Evolutionary conservation across 2,113 vertebrate species (phyloP), one percentile per base, ranked within the genome.

Genomic region (Illadopsis cleaveri): DNA sequence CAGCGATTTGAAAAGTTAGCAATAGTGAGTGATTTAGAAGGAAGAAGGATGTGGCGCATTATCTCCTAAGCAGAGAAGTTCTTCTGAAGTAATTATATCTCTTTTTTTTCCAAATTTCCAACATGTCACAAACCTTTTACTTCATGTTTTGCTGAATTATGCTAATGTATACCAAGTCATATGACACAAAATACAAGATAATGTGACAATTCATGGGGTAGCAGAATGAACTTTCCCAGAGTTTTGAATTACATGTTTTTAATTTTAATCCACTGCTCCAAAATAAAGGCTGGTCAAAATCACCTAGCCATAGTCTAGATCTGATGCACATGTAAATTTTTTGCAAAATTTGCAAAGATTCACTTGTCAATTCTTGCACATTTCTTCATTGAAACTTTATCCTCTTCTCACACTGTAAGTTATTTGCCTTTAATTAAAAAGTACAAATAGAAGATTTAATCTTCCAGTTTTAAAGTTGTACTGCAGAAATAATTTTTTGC

Each of bases 131-230:
- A 85, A 89, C 9, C 4, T 84, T 93, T 93, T 80, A 64, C 53
- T 53, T 85, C n/a, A 57, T 10, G 12, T 87, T 95, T 93, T 87
- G 11, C 25, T 87, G 50, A 77, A 85, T 93, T 92, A 88, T 86
- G 35, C 11, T 81, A 81, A 58, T 53, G 27, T 61, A 35, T 48
- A 76, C 58, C 47, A 91, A 71, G 24, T 86, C 64, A 64, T 75
- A 66, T 73, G 72, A 54, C 10, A 86, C 45, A 86, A 93, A 90
- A 81, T 33, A 40, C 40, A 40, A 40, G 40, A 40, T 40, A 40
- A 40, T 40, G 40, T 40, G 40, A 40, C 40, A 40, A 40, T 40
- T 40, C 40, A 40, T 40, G 40, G 40, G 12, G 14, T 50, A 77
- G 15, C 4, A 69, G 30, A 33, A 54, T 89, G 31, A 90, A 89